phyloP scores from a whole-genome alignment of 2,113 vertebrate species.

The Psittacula cyanocephala region DNA sequence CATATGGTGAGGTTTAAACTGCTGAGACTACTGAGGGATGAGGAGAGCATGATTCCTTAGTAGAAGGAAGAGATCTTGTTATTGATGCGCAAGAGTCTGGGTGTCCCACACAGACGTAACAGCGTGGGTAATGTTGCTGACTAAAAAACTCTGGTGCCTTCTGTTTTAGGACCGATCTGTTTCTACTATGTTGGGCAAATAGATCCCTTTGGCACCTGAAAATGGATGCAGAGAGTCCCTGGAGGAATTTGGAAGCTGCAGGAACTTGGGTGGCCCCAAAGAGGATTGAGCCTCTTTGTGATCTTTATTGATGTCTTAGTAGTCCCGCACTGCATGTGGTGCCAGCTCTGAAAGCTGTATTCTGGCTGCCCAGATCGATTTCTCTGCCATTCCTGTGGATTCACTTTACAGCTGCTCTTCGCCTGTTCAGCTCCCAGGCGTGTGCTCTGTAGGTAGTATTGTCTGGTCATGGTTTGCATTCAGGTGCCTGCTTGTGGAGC shows the following conservation, averaged over 20 bases:
- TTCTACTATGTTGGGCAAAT: background rate
- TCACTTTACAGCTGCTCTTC: fast-evolving
- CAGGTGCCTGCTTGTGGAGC: background rate
- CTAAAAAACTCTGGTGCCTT: background rate
- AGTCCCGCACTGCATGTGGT: fast-evolving
- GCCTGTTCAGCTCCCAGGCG: background rate
- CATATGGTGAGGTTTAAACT: background rate
- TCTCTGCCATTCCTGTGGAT: background rate
- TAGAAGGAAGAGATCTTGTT: background rate
- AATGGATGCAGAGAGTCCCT: background rate
- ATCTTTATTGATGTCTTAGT: fast-evolving
- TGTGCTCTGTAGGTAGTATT: background rate
- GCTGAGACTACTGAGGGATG: background rate
- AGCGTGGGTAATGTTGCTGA: background rate
- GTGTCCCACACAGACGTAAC: background rate
- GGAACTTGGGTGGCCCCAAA: background rate
- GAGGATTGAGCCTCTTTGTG: background rate
- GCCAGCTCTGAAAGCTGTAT: background rate
- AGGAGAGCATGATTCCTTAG: background rate
- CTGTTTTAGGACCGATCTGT: background rate
- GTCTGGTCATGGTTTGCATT: background rate
- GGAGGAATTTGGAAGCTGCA: background rate
- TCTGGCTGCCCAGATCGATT: fast-evolving
- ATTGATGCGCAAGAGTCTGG: background rate
- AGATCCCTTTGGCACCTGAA: background rate